Percentiles rank a stretch among this genome's conserved stretches.
phyloP scores from a whole-genome alignment of 2,113 vertebrate genomes.

The Laticauda laticaudata region DNA sequence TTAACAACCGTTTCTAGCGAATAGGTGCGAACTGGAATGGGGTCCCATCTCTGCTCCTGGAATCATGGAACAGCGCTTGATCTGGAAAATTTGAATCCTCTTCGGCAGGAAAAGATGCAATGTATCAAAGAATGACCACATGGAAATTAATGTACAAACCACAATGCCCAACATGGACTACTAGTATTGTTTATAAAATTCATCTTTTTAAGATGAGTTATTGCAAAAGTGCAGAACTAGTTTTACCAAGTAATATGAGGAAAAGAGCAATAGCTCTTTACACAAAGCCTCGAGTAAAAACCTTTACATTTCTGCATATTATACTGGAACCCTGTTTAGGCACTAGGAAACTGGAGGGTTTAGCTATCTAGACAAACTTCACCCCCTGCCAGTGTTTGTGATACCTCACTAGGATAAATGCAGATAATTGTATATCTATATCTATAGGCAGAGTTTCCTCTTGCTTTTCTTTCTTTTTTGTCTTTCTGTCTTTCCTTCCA shows the following conservation, averaged over 20 bases:
- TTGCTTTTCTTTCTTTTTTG: neutral
- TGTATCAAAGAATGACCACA: neutral
- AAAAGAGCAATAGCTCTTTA: neutral
- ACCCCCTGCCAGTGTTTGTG: neutral
- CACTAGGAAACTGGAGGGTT: neutral
- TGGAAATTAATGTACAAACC: neutral
- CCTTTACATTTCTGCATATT: neutral
- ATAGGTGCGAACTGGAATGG: no score
- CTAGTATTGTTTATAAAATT: conserved; percentile 19
- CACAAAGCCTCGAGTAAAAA: neutral
- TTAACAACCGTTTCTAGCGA: no score
- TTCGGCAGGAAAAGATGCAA: neutral
- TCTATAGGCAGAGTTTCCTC: neutral
- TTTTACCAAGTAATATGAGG: neutral
- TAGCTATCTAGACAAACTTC: neutral
- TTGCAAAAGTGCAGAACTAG: conserved; percentile 7
- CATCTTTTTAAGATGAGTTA: neutral
- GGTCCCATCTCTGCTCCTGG: neutral
- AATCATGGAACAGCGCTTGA: neutral
- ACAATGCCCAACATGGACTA: neutral
- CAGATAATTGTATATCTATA: neutral
- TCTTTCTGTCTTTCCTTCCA: neutral
- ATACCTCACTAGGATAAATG: neutral
- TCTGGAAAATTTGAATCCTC: neutral
- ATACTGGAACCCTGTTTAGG: neutral